Evolutionary conservation across 2,113 vertebrate species (phyloP).

Genomic region (Leptobrachium ailaonicum): DNA sequence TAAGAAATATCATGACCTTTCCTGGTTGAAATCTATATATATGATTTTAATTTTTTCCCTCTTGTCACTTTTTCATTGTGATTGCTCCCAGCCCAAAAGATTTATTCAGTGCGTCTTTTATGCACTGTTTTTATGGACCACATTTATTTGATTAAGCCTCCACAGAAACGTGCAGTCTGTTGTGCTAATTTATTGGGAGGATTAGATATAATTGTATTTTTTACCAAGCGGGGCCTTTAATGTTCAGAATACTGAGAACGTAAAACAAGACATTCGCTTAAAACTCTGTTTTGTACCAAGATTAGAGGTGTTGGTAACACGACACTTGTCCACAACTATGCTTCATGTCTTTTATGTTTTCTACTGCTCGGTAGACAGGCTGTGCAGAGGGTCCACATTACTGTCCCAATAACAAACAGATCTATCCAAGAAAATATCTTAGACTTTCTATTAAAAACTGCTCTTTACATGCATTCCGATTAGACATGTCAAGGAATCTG

Average conservation of each 20-base stretch:
- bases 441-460: too few relatives aligned
- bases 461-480: too few relatives aligned
- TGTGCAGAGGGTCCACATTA: background rate
- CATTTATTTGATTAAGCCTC: conserved; percentile 41
- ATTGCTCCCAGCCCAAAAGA: conserved; percentile 18
- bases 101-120: conserved; percentile 41
- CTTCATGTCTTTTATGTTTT: background rate
- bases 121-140: conserved; percentile 44
- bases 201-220: conserved; percentile 38
- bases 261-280: conserved; percentile 20
- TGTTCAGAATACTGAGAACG: conserved; percentile 3
- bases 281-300: conserved; percentile 1
- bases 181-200: conserved; percentile 42
- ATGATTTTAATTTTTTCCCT: too few relatives aligned
- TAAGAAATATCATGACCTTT: too few relatives aligned
- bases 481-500: too few relatives aligned
- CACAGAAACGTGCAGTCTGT: conserved; percentile 17
- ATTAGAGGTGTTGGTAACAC: conserved; percentile 5
- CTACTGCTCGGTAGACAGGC: background rate
- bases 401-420: background rate
- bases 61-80: conserved; percentile 1
- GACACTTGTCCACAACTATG: background rate
- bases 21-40: too few relatives aligned
- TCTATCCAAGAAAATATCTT: too few relatives aligned
- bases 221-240: conserved; percentile 30